These are phyloP conservation scores for Clarias macrocephalus DNA, from an alignment of 2,113 vertebrate genomes.

Conservation along the genomic window DNA sequence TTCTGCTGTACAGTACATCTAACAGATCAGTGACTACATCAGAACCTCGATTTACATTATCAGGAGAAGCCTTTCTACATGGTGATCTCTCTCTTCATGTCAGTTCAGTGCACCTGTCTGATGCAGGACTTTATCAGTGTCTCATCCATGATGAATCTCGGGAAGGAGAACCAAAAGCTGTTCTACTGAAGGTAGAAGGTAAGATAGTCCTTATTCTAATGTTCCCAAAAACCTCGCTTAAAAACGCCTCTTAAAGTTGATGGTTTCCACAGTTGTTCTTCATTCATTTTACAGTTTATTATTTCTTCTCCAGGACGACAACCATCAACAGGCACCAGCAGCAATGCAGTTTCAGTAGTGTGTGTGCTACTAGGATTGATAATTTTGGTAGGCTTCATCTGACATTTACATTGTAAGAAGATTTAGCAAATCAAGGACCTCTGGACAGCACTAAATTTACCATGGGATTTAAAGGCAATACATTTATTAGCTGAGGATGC, in stretches of 20 bases:
- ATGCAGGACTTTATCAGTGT: conserved; percentile 12
- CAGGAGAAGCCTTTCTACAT: not conserved
- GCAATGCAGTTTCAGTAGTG: not conserved
- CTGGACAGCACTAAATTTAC: too few species aligned
- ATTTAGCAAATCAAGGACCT: not conserved
- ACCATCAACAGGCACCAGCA: not conserved
- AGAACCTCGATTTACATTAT: not conserved
- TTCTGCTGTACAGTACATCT: not conserved
- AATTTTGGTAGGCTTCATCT: not conserved
- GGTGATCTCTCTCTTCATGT: conserved; percentile 20
- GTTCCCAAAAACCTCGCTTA: not conserved
- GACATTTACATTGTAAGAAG: not conserved
- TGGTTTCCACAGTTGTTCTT: not conserved
- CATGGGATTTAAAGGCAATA: too few species aligned
- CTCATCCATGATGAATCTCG: conserved; percentile 2
- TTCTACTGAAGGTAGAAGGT: conserved; percentile 17
- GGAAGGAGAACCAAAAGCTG: not conserved
- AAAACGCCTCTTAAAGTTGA: not conserved
- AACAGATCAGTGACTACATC: not conserved
- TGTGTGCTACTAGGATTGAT: not conserved
- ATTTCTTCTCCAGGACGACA: not conserved
- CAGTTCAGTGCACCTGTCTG: not conserved
- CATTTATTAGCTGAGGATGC: too few species aligned
- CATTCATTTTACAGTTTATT: not conserved
- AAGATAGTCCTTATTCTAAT: not conserved